Conservation (phyloP, 2,888 invertebrate genomes). For the Branchinecta sandiegonensis region DNA sequence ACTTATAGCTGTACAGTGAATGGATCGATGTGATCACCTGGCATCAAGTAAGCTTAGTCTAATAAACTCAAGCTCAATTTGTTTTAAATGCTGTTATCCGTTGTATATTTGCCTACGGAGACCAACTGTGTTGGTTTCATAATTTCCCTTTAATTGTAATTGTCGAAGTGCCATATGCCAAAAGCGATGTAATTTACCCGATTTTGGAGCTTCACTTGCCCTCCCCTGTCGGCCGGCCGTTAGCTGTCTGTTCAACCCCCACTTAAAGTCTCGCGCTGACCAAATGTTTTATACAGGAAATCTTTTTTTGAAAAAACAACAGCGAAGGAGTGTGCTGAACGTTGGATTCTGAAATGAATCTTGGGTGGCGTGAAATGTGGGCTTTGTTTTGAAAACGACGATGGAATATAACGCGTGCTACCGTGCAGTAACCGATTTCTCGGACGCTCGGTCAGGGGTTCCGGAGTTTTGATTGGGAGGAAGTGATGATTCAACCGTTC, state of each 20-base stretch:
- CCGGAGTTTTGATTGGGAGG: too few species aligned
- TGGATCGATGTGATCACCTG: too few species aligned
- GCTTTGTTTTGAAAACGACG: background rate
- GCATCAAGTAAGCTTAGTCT: too few species aligned
- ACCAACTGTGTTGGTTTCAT: background rate
- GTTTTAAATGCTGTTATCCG: too few species aligned
- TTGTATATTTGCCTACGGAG: too few species aligned
- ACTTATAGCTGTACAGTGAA: too few species aligned
- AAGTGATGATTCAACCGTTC: too few species aligned
- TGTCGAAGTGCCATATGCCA: slow-evolving; percentile 15
- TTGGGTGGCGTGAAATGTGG: background rate
- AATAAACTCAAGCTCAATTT: too few species aligned
- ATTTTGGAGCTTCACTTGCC: background rate
- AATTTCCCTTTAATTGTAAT: background rate
- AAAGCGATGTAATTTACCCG: background rate
- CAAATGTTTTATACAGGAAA: slow-evolving; percentile 16
- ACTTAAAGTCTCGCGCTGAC: background rate
- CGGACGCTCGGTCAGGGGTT: background rate
- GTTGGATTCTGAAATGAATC: background rate
- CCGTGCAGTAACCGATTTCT: background rate
- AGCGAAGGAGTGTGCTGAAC: background rate
- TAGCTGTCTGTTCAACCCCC: slow-evolving; percentile 10
- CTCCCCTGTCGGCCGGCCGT: background rate
- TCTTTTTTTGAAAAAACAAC: slow-evolving; percentile 9
- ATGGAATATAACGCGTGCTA: slow-evolving; percentile 6